phyloP scores from a whole-genome alignment of 2,797 vertebrate species.

The Paramormyrops hopkinsi region DNA sequence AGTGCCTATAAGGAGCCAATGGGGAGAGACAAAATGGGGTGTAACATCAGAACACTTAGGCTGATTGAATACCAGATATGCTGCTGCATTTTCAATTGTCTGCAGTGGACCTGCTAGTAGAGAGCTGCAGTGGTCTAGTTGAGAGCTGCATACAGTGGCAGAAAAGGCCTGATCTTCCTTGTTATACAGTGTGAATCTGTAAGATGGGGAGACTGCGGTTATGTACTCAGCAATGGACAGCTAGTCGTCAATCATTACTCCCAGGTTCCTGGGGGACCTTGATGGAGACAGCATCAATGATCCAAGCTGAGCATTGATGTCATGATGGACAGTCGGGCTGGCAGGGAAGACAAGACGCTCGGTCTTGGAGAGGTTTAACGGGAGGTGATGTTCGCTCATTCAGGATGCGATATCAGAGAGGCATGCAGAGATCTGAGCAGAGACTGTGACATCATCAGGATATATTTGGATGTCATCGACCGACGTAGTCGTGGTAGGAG shows the following conservation, averaged over 20 bases:
- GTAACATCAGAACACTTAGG: neutral
- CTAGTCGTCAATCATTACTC: neutral
- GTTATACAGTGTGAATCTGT: neutral
- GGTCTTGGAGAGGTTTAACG: neutral
- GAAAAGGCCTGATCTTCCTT: neutral
- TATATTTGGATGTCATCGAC: neutral
- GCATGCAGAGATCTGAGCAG: neutral
- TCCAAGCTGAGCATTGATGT: neutral
- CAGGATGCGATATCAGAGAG: neutral
- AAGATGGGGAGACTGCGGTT: neutral
- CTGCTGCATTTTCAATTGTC: neutral
- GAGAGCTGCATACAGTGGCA: neutral
- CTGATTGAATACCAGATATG: neutral
- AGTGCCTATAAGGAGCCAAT: neutral
- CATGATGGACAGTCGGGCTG: neutral
- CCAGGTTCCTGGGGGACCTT: neutral
- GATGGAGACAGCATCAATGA: neutral
- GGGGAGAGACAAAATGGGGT: neutral
- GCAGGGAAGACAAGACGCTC: neutral
- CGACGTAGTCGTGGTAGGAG: neutral
- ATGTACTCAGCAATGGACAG: neutral
- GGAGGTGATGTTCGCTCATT: neutral
- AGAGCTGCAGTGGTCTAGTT: neutral
- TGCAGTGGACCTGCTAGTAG: neutral
- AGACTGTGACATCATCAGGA: neutral